Base-by-base conservation (phyloP, 2,888 invertebrate genomes). In the Caenorhabditis sp. region DNA sequence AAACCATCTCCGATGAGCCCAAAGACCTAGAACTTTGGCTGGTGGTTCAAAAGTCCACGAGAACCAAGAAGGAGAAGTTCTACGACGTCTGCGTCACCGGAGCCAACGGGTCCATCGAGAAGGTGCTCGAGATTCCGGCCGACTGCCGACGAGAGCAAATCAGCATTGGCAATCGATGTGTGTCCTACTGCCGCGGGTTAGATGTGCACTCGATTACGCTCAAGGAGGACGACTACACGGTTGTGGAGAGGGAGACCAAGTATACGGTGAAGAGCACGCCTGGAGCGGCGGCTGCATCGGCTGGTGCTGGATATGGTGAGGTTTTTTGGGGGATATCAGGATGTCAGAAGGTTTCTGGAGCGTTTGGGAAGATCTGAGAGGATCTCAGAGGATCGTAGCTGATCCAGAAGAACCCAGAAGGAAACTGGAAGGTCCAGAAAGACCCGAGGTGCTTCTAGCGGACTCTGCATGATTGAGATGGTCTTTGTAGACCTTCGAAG, bases 41-140 rank as follows among this genome's bases (percentile, higher is more conserved):
- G 0, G 72, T 83, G 28, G 61, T 83, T 44, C 47, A 56, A 28
- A 80, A 75, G 31, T 51, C 56, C 16, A 31, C 69, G 16, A 38
- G 61, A 51, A 56, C 19, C 12, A 49, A 64, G 26, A 16, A 54
- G 4, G 28, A 64, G 47, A 16, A 54, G 10, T 44, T 28, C 2
- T 76, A 49, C 41, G 77, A 82, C n/a, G 54, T 82, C 7, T 74
- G 80, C 31, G 61, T 66, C 5, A 68, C 41, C n/a, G 41, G 70
- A 14, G 59, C 77, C 16, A 72, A 82, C 47, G 69, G 83, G 22
- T 80, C 83, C 1, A n/a, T 83, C 14, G 75, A 75, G n/a, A 80
- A 70, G 47, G 75, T 83, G 31, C 22, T 70, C 6, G 54, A 80
- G 61, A 68, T 83, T 22, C 83, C 83, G 41, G 28, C 47, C 1